Evolutionary conservation across 2,113 vertebrate genomes (phyloP).

Genomic region (Thamnaconus septentrionalis): DNA sequence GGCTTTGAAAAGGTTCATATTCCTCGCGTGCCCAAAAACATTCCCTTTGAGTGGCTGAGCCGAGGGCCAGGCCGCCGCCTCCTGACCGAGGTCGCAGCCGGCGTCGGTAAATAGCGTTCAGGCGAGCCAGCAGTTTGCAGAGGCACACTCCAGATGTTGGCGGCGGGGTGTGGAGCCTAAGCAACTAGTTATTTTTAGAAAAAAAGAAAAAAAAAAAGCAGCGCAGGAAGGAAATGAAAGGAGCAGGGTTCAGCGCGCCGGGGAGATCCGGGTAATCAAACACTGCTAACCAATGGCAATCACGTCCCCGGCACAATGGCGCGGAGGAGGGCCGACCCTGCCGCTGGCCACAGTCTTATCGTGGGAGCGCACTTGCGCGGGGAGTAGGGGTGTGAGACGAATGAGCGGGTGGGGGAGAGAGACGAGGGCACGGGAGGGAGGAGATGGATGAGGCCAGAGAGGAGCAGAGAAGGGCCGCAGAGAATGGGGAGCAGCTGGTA

Average conservation of each 20-base stretch:
- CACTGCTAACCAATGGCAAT: slow-evolving; percentile 47
- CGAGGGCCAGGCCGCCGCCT: slow-evolving; percentile 12
- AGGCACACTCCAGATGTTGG: slow-evolving; percentile 57
- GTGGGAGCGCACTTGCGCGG: slow-evolving; percentile 32
- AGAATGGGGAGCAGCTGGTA: slow-evolving; percentile 26
- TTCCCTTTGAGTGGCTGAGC: background rate
- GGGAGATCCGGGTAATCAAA: slow-evolving; percentile 54
- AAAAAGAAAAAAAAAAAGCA: background rate
- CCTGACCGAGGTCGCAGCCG: slow-evolving; percentile 43
- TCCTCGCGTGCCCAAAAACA: too few species aligned
- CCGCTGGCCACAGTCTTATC: slow-evolving; percentile 51
- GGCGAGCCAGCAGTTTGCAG: slow-evolving; percentile 16
- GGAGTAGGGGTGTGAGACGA: slow-evolving; percentile 49
- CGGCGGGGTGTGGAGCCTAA: slow-evolving; percentile 50
- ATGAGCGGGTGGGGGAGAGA: slow-evolving; percentile 31
- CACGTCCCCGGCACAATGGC: slow-evolving; percentile 41
- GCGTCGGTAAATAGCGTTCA: slow-evolving; percentile 45
- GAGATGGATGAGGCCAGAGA: slow-evolving; percentile 26
- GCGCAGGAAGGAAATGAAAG: slow-evolving; percentile 59
- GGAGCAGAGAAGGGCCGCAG: slow-evolving; percentile 20
- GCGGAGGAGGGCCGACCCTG: slow-evolving; percentile 12
- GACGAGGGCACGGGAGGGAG: slow-evolving; percentile 28
- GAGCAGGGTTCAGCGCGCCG: slow-evolving; percentile 52
- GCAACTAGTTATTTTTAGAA: slow-evolving; percentile 67
- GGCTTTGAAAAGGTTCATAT: too few species aligned